phyloP scores from a whole-genome alignment of 2,113 vertebrate species.

The Falco punctatus region DNA sequence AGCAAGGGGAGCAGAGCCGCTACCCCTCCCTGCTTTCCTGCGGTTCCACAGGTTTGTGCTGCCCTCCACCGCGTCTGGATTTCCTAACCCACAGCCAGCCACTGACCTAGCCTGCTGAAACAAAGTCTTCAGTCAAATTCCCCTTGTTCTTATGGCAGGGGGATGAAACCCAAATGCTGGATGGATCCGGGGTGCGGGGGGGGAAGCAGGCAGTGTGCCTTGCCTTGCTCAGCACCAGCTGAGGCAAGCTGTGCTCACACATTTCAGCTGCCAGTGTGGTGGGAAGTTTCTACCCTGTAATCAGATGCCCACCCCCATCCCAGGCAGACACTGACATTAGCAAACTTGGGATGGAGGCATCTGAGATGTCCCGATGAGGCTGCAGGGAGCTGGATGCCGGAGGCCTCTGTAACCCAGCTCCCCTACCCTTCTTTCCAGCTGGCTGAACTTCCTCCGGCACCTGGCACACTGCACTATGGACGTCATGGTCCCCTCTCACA shows the following conservation, averaged over 20 bases:
- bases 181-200: background rate
- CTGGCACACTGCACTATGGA: fast-evolving
- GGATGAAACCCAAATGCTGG: background rate
- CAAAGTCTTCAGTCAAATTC: background rate
- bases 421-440: background rate
- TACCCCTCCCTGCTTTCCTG: no score
- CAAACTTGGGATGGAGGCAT: background rate
- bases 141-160: fast-evolving
- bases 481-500: fast-evolving
- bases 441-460: background rate
- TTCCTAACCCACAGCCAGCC: background rate
- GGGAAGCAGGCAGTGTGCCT: background rate
- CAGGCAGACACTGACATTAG: background rate
- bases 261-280: background rate
- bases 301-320: background rate
- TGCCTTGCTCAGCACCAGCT: background rate
- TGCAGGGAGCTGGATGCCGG: fast-evolving
- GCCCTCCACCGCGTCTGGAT: fast-evolving
- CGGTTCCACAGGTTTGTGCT: background rate
- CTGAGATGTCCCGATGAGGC: background rate
- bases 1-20: background rate
- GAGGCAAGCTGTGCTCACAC: background rate
- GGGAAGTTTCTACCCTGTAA: background rate
- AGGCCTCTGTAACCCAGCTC: background rate
- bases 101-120: background rate